Percentiles rank a stretch among this genome's conserved stretches.
Evolutionary conservation across 2,113 vertebrate genomes (phyloP).

Genomic region (Xiphophorus hellerii): DNA sequence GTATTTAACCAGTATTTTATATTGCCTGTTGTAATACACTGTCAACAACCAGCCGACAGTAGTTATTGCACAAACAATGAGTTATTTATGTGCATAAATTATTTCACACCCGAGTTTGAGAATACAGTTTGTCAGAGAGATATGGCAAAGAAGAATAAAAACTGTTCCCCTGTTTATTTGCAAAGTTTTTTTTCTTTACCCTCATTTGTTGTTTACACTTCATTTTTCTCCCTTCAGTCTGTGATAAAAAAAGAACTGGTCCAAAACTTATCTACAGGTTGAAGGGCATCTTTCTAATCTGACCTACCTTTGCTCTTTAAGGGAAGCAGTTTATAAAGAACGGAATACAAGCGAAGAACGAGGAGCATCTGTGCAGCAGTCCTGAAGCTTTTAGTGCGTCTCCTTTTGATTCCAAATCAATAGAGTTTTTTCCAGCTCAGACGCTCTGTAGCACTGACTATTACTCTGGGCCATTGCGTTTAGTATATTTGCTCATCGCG

Average conservation of each 20-base stretch:
- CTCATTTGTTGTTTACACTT: background rate
- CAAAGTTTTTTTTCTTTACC: background rate
- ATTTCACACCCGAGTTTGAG: background rate
- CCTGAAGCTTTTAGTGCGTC: constrained; percentile 55
- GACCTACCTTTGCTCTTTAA: background rate
- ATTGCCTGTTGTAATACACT: background rate
- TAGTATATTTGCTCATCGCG: constrained; percentile 14
- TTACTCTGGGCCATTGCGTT: constrained; percentile 35
- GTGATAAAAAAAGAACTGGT: background rate
- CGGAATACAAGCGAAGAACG: constrained; percentile 14
- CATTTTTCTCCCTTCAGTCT: background rate
- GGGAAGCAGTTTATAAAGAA: background rate
- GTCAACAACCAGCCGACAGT: background rate
- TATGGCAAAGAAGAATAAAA: background rate
- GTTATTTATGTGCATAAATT: too few species aligned
- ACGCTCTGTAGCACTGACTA: constrained; percentile 29
- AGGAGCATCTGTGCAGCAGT: constrained; percentile 7
- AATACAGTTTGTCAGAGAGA: background rate
- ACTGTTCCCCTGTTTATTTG: background rate
- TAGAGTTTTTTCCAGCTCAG: constrained; percentile 21
- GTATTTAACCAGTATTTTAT: background rate
- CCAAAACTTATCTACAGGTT: background rate
- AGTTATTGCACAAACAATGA: background rate
- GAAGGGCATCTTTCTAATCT: constrained; percentile 6
- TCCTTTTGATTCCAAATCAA: constrained; percentile 46